Evolutionary conservation across 2,888 invertebrate species (phyloP), one percentile per base, ranked within the genome.

Genomic region (Crocallis elinguaria): DNA sequence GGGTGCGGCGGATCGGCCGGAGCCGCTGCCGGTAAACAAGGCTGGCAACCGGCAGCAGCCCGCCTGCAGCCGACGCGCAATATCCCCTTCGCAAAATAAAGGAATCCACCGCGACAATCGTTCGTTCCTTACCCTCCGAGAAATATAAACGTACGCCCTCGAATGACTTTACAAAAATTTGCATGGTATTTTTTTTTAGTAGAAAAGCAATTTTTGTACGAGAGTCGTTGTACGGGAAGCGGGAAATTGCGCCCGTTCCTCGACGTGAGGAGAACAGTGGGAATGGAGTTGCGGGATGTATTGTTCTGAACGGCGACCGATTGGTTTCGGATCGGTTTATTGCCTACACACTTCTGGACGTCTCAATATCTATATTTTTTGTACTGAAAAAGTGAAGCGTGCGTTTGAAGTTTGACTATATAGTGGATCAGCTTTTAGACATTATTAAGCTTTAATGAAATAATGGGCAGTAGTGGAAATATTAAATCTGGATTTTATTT

Each of bases 131-230:
- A 83, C 87, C 82, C 86, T 83, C 83, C 84, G 84, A 89, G 86
- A 88, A 88, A 90, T 90, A 89, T 90, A 90, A 89, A 89, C 88
- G 88, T 82, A 88, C 88, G 88, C 84, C 87, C 84, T 71, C 84
- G 85, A 89, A 89, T 87, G 90, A 88, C 90, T 90, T 86, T 87
- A 88, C 88, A 88, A 86, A 90, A 91, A 89, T 91, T 90, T 90
- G 87, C 90, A 89, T 90, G 77, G 78, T 78, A 76, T 85, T 83
- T 86, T 82, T 83, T 86, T 86, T 83, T 81, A 84, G 83, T 79
- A 84, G 88, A 84, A 90, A 91, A 91, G 89, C 91, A 90, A 89
- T 91, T 91, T 90, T 90, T 86, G 87, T 86, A 86, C 86, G 86
- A 84, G 86, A 84, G 73, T 73, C 79, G 78, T 87, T 87, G 85